Evolutionary conservation across 2,888 invertebrate genomes (phyloP), one percentile per base, ranked within the genome.

Genomic region (Congeria kusceri): DNA sequence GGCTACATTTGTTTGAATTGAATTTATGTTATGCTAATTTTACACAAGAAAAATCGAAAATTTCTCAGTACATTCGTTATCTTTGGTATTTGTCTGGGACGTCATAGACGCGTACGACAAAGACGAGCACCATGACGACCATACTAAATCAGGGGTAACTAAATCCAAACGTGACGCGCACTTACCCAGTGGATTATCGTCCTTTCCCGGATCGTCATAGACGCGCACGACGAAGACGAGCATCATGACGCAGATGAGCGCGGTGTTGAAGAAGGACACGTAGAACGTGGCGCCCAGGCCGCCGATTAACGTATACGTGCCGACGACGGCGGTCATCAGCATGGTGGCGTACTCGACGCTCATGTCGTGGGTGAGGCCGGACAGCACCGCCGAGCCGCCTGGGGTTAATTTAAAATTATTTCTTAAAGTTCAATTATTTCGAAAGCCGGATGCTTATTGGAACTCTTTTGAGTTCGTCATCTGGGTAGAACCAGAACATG

Each of bases 201-300:
- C 78, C 27, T 79, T 78, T 20, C 84, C 82, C 4, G 85, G 79
- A 28, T 87, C 86, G 69, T 90, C 85, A 79, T 90, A 93, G n/a
- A 93, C 90, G 56, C 88, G 87, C 64, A 87, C 71, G n/a, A 93
- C 81, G 80, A 93, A 92, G 58, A 91, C 87, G 49, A 93, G 64
- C 86, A 93, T 90, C 53, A 93, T 84, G 61, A 90, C 75, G 80
- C 91, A 92, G 61, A 94, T 92, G 71, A 92, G 84, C 63, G 88
- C 88, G 5, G 93, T 92, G 87, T 92, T 93, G 90, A 93, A 92
- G 85, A 93, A 93, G 29, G 93, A 93, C 29, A 93, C 93, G 83
- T 93, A 93, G 84, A 93, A 92, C 0, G 93, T 92, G 15, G 92
- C 93, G 0, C 92, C 92, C 5, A 93, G 87, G 0, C 92, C 92